Evolutionary conservation across 1,140 invertebrate genomes (phyloP), one percentile per base, ranked within the genome.

Genomic region (Chironomus tepperi): DNA sequence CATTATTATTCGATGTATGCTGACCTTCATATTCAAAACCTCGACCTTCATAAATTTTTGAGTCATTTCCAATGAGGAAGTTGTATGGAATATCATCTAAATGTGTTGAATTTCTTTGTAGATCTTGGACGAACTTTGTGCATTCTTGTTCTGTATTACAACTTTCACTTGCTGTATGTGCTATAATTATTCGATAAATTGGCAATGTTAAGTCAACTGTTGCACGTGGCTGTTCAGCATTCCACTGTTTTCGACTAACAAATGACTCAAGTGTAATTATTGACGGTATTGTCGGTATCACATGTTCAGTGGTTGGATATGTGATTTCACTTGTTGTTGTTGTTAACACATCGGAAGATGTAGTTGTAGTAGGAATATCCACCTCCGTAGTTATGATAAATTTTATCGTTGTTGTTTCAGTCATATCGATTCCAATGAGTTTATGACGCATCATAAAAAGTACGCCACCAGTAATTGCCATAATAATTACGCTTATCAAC

Each of bases 31-130:
- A 75, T 57, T 84, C 80, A 87, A 86, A 89, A 0, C 86, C 88
- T 16, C 88, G 81, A 3, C 85, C 88, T 75, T 86, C 84, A 77
- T 88, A 88, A 2, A 84, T 82, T 10, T 84, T 83, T 0, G 87
- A 86, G 77, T 89, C 87, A 43, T 85, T 86, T 3, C 87, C 88
- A 47, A 89, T 84, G 18, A 88, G 76, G 76, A 89, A 89, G 75
- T 81, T 86, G 74, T 86, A 87, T 6, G 82, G 85, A 47, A 88
- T 86, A 75, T 88, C 87, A 19, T 73, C 76, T 1, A 70, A 18
- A 10, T 70, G 9, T n/a, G 12, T 15, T 15, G 47, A 57, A 15
- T 57, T 57, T 57, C n/a, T n/a, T 57, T 57, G 47, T 3, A 57
- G 47, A 5, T 15, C 3, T 15, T 57, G 12, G 8, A 57, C n/a